Base-by-base conservation (phyloP, 2,113 vertebrate genomes). In the Patagioenas fasciata region DNA sequence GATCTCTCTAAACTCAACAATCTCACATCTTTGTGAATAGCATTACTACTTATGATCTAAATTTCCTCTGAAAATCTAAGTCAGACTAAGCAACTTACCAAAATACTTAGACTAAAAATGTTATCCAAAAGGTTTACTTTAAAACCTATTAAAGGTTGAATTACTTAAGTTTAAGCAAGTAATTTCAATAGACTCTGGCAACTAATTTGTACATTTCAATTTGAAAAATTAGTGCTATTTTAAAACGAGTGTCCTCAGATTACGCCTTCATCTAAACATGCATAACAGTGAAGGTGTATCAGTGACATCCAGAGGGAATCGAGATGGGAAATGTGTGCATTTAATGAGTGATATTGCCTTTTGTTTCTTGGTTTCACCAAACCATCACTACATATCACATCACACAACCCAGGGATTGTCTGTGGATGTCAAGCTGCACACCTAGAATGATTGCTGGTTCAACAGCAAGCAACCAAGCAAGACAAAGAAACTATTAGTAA, bases 361-460 rank as follows among this genome's bases (percentile, higher is more conserved):
- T 10, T 38, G 51, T 60, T 51, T 32, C 44, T 51, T 36, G 7
- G 18, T 64, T 44, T 58, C 36, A 54, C 26, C 29, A 62, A 53
- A 34, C n/a, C 15, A 11, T 24, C 11, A 12, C 56, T 28, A 19
- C 19, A 2, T 4, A 53, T 47, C 21, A 16, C 29, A 12, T 1
- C 17, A 3, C 5, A 19, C 28, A 7, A 62, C n/a, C 6, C 29
- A 77, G 15, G 15, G 10, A 54, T 1, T 44, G 4, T 11, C 48
- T 2, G 3, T 0, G 17, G 54, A 10, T 26, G 13, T 17, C 36
- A 34, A 40, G 56, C 29, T 24, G 44, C 7, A 6, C 9, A 32
- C 4, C 7, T 57, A 10, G 5, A 50, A 50, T 2, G 61, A 40
- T 10, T 71, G 16, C 29, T 38, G 4, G 8, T 29, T 51, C 54